Percentiles rank a stretch among this genome's conserved stretches.
Evolutionary conservation across 2,888 invertebrate genomes (phyloP).

Genomic region (Drosophila nr. medialis): DNA sequence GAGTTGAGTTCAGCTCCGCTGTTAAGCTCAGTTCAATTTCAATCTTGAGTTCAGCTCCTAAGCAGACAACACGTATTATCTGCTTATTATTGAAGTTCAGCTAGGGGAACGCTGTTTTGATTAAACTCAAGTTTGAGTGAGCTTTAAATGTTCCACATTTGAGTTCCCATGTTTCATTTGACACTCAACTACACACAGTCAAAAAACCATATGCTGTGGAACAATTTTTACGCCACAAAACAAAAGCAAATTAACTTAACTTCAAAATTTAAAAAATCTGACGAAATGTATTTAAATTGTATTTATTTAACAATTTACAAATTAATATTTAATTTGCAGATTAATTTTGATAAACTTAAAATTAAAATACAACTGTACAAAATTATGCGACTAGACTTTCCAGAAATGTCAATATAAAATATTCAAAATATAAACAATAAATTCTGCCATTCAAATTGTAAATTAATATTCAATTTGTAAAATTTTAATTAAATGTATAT

Average conservation of each 20-base stretch:
- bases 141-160: not conserved
- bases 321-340: not conserved
- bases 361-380: not conserved
- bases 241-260: not conserved
- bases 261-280: not conserved
- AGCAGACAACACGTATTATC: not conserved
- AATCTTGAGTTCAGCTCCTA: not conserved
- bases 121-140: slow-evolving; percentile 56
- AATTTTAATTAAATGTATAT: not conserved
- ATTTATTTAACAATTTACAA: slow-evolving; percentile 4
- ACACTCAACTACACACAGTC: not conserved
- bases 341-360: not conserved
- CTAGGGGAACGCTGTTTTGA: slow-evolving; percentile 16
- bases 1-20: not conserved
- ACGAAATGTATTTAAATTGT: not conserved
- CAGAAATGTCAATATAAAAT: not conserved
- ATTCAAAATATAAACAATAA: not conserved
- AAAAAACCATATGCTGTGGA: not conserved
- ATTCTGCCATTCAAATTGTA: not conserved
- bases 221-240: not conserved
- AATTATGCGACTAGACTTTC: not conserved
- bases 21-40: not conserved
- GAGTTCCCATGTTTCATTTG: not conserved
- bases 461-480: not conserved
- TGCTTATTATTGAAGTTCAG: not conserved